A percentile compares a stretch with the other conserved stretches of the same genome.
These are phyloP conservation scores for Melospiza georgiana DNA, from an alignment of 2,113 vertebrate genomes.

Conservation along the genomic window DNA sequence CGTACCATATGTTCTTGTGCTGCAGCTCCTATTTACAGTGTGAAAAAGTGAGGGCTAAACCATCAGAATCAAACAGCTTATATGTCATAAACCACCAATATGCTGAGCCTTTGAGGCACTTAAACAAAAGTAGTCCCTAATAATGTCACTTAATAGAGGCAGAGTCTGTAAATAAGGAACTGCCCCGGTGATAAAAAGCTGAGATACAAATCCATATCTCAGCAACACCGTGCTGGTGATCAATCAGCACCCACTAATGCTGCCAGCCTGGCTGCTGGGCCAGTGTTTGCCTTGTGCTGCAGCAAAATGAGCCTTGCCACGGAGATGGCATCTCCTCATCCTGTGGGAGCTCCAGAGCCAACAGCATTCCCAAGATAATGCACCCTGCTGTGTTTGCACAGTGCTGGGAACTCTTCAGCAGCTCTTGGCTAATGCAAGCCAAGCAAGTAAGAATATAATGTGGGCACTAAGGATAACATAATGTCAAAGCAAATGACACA, in stretches of 20 bases:
- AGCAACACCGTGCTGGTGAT: constrained; percentile 71
- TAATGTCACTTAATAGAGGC: constrained; percentile 77
- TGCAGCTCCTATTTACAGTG: constrained; percentile 66
- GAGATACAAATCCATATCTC: constrained; percentile 74
- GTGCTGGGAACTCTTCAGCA: not conserved
- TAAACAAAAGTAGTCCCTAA: constrained; percentile 76
- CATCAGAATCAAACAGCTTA: constrained; percentile 70
- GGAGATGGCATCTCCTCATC: constrained; percentile 69
- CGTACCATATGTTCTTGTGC: constrained; percentile 73
- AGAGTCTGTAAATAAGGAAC: constrained; percentile 70
- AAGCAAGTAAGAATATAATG: not conserved
- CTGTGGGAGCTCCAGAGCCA: constrained; percentile 62
- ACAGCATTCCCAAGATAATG: constrained; percentile 65
- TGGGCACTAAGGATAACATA: not conserved
- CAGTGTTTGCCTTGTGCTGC: constrained; percentile 75
- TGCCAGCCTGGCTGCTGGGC: constrained; percentile 47
- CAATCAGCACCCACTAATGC: constrained; percentile 71
- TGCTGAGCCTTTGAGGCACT: constrained; percentile 71
- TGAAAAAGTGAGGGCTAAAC: constrained; percentile 60
- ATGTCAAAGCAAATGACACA: not conserved
- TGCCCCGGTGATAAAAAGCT: constrained; percentile 73
- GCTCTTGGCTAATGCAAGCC: not conserved
- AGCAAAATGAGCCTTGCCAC: constrained; percentile 42
- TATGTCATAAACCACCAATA: constrained; percentile 74
- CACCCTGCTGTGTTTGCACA: constrained; percentile 54